phyloP scores from a whole-genome alignment of 2,888 invertebrate genomes.

The Liodrosophila aerea region DNA sequence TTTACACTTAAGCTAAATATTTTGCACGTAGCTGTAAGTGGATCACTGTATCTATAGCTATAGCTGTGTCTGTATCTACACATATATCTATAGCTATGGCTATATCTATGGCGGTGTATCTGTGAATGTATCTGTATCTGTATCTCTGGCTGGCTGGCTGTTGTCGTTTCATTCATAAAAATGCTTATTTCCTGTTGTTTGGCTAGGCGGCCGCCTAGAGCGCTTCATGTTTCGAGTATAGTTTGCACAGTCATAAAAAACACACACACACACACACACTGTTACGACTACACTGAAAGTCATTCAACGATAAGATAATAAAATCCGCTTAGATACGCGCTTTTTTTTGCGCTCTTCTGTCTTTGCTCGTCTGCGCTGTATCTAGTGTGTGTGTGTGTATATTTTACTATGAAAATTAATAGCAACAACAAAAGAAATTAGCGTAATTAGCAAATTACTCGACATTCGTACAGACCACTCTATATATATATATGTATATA shows the following conservation, averaged over 20 bases:
- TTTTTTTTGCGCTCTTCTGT: constrained; percentile 54
- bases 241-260: constrained; percentile 70
- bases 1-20: constrained; percentile 55
- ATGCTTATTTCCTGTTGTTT: constrained; percentile 77
- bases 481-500: constrained; percentile 5
- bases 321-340: constrained; percentile 75
- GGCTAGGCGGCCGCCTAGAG: constrained; percentile 65
- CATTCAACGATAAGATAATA: constrained; percentile 74
- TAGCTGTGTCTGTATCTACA: constrained; percentile 7
- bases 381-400: constrained; percentile 4
- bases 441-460: constrained; percentile 77
- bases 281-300: constrained; percentile 37
- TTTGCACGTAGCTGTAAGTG: constrained; percentile 60
- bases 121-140: constrained; percentile 22
- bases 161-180: constrained; percentile 77
- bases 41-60: constrained; percentile 23
- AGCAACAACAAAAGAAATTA: constrained; percentile 75
- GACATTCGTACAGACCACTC: constrained; percentile 16
- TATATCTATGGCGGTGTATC: constrained; percentile 21
- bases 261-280: constrained; percentile 30
- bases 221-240: constrained; percentile 63
- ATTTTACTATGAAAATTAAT: constrained; percentile 71
- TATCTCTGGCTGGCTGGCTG: constrained; percentile 43
- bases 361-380: constrained; percentile 21
- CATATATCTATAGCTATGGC: constrained; percentile 18